Conservation (phyloP, 2,113 vertebrate species). For the Upupa epops region DNA sequence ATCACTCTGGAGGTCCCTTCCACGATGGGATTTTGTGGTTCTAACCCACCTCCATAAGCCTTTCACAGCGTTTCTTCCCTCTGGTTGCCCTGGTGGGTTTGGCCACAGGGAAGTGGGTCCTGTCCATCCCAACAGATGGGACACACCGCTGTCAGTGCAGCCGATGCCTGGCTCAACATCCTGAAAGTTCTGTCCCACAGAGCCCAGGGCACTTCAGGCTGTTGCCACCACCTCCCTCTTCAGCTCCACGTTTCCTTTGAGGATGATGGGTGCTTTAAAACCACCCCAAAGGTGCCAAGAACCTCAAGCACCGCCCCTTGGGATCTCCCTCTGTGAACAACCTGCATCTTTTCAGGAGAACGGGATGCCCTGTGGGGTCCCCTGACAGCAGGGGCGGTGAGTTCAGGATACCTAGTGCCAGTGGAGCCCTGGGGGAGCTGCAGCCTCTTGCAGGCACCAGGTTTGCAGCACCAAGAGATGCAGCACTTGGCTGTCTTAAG, state of each 20-base stretch:
- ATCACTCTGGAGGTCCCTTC: neutral
- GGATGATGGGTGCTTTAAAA: no score
- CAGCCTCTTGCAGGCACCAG: accelerated
- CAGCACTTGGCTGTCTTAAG: neutral
- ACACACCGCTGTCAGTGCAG: neutral
- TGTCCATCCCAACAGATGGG: accelerated
- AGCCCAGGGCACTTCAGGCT: neutral
- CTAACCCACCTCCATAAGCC: accelerated
- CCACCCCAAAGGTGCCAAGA: no score
- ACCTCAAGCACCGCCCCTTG: accelerated
- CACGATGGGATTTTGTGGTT: neutral
- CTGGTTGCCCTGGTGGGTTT: no score
- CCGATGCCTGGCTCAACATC: neutral
- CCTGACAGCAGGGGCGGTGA: accelerated
- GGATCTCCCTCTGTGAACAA: accelerated
- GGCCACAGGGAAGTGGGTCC: neutral
- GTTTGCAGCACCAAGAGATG: neutral
- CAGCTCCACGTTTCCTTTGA: accelerated
- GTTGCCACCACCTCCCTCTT: accelerated
- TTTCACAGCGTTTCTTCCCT: neutral
- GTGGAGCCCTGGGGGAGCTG: accelerated
- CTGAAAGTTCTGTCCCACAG: accelerated
- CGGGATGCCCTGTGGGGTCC: accelerated
- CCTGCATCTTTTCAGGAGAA: no score
- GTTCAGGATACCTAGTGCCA: accelerated